phyloP scores from a whole-genome alignment of 1,140 invertebrate genomes.

The Tribolium castaneum region DNA sequence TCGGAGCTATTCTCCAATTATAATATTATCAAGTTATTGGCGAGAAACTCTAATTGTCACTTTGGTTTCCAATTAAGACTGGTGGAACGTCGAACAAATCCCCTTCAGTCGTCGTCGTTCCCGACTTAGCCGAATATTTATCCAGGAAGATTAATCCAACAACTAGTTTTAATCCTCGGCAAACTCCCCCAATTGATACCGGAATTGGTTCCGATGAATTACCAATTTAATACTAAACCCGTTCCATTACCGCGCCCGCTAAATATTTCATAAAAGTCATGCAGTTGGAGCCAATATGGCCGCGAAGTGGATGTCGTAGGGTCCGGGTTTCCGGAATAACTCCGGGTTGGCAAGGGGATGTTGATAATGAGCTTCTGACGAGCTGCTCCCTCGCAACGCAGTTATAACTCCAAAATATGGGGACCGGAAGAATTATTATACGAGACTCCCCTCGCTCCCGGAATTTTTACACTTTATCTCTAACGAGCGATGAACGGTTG shows the following conservation, averaged over 20 bases:
- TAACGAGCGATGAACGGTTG: conserved; percentile 12
- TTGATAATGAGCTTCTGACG: conserved; percentile 47
- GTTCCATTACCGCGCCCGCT: background rate
- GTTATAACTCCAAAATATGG: conserved; percentile 49
- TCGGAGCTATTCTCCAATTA: conserved; percentile 56
- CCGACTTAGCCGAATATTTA: conserved; percentile 37
- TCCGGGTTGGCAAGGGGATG: conserved; percentile 37
- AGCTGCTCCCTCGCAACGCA: conserved; percentile 36
- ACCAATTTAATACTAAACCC: conserved; percentile 7
- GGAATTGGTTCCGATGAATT: background rate
- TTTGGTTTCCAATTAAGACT: conserved; percentile 57
- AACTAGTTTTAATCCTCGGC: conserved; percentile 21
- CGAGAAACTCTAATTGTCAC: conserved; percentile 60
- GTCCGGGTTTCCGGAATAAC: conserved; percentile 42
- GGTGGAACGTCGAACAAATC: conserved; percentile 44
- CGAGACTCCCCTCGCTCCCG: background rate
- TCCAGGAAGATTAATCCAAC: conserved; percentile 21
- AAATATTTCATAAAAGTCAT: conserved; percentile 43
- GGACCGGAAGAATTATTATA: conserved; percentile 46
- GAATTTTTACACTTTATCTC: conserved; percentile 11
- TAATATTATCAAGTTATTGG: conserved; percentile 59
- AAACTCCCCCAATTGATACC: background rate
- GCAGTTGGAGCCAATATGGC: conserved; percentile 42
- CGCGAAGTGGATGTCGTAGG: conserved; percentile 38
- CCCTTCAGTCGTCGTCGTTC: conserved; percentile 44